Percentiles rank a stretch among this genome's conserved stretches.
These are phyloP conservation scores for Trachurus trachurus DNA, from an alignment of 2,797 vertebrate genomes.

Conservation along the genomic window DNA sequence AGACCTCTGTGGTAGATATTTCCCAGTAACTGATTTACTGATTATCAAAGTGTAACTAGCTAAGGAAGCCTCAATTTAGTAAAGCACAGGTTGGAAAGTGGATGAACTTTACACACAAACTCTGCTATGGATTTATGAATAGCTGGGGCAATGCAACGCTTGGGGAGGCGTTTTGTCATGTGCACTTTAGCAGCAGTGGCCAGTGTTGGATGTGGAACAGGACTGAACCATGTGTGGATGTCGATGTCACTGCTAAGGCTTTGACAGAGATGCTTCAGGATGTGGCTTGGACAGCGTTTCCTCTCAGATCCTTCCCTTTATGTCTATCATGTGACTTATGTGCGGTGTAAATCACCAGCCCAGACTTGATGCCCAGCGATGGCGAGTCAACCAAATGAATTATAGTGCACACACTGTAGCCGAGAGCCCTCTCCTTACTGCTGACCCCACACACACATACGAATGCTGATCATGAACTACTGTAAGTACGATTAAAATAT, in stretches of 20 bases:
- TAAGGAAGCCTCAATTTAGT: neutral
- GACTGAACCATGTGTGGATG: conserved; percentile 38
- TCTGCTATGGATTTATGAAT: neutral
- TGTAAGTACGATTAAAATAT: conserved; percentile 48
- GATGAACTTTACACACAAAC: conserved; percentile 1
- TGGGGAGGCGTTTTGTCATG: conserved; percentile 6
- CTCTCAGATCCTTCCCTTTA: conserved; percentile 42
- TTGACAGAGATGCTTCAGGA: conserved; percentile 47
- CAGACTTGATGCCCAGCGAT: conserved; percentile 70
- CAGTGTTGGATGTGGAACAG: conserved; percentile 17
- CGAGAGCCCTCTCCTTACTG: conserved; percentile 43
- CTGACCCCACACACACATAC: conserved; percentile 3
- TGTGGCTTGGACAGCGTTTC: conserved; percentile 22
- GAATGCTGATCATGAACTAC: conserved; percentile 22
- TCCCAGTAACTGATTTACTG: neutral
- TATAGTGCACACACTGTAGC: conserved; percentile 43
- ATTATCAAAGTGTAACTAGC: neutral
- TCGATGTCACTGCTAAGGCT: conserved; percentile 8
- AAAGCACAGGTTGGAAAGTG: conserved; percentile 4
- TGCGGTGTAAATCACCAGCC: conserved; percentile 84
- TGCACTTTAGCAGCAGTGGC: conserved; percentile 11
- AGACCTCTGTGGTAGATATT: neutral
- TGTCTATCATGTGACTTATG: conserved; percentile 77
- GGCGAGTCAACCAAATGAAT: conserved; percentile 68
- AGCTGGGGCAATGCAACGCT: neutral